Evolutionary conservation across 2,888 invertebrate genomes (phyloP).

Genomic region (Busseola fusca): DNA sequence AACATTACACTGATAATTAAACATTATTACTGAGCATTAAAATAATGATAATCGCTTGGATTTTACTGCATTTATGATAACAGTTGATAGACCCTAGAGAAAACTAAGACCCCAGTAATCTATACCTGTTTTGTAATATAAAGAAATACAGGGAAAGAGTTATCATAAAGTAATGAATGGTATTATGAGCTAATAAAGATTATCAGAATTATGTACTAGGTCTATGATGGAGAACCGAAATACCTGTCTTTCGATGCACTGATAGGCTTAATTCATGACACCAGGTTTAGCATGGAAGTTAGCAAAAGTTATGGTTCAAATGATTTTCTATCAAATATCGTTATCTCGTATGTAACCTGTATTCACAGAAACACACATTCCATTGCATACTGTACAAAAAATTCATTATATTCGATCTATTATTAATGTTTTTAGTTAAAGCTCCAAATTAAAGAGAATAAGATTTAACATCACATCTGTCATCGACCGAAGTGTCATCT

Average conservation of each 20-base stretch:
- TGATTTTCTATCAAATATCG: no score
- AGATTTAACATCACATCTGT: neutral
- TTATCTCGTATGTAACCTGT: neutral
- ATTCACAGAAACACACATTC: neutral
- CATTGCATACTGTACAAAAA: neutral
- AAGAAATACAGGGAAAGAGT: conserved; percentile 15
- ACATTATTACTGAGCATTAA: conserved; percentile 18
- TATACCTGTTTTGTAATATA: conserved; percentile 24
- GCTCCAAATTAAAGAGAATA: neutral
- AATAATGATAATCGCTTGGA: conserved; percentile 29
- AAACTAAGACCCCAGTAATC: conserved; percentile 9
- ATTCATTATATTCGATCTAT: neutral
- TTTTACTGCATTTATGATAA: conserved; percentile 38
- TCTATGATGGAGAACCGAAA: neutral
- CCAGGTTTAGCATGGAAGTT: neutral
- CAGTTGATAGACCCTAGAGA: conserved; percentile 22
- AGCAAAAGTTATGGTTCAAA: neutral
- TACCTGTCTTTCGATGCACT: neutral
- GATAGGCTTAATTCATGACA: neutral
- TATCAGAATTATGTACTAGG: conserved; percentile 7
- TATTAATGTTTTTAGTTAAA: neutral
- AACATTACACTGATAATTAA: conserved; percentile 30
- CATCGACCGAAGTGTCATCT: neutral
- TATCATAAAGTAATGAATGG: conserved; percentile 23
- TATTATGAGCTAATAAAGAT: conserved; percentile 36